Percentiles rank a stretch among this genome's conserved stretches.
Conservation (phyloP, 1,140 invertebrate genomes). For the Conus ventricosus region DNA sequence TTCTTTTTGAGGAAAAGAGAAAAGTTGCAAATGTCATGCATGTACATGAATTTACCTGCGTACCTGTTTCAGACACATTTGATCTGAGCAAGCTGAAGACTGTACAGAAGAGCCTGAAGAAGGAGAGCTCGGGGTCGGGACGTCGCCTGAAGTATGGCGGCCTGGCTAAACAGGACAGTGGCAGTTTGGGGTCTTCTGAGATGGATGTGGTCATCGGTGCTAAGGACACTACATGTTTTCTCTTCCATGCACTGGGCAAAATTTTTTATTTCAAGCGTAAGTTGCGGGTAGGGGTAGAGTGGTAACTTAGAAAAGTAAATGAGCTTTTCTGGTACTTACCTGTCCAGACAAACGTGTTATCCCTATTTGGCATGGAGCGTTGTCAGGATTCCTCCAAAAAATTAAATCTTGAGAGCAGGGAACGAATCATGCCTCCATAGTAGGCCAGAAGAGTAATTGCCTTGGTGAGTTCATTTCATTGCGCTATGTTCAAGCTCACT, state of each 20-base stretch:
- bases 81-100: slow-evolving; percentile 46
- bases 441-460: too few relatives aligned
- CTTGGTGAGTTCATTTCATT: too few relatives aligned
- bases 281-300: slow-evolving; percentile 16
- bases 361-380: too few relatives aligned
- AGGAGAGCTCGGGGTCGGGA: slow-evolving; percentile 34
- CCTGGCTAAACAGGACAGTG: slow-evolving; percentile 27
- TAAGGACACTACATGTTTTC: slow-evolving; percentile 68
- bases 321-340: too few relatives aligned
- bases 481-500: too few relatives aligned
- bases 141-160: slow-evolving; percentile 41
- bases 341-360: too few relatives aligned
- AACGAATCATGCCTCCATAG: too few relatives aligned
- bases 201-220: slow-evolving; percentile 62
- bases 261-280: slow-evolving; percentile 74
- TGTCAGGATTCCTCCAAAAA: too few relatives aligned
- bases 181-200: slow-evolving; percentile 27
- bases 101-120: slow-evolving; percentile 37
- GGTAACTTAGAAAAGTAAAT: background rate
- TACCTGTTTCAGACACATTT: slow-evolving; percentile 46
- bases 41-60: too few relatives aligned
- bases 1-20: too few relatives aligned
- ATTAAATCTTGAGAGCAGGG: too few relatives aligned
- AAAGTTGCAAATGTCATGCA: too few relatives aligned
- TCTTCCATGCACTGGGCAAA: slow-evolving; percentile 74